phyloP scores from a whole-genome alignment of 2,113 vertebrate species.

The Fukomys damarensis region DNA sequence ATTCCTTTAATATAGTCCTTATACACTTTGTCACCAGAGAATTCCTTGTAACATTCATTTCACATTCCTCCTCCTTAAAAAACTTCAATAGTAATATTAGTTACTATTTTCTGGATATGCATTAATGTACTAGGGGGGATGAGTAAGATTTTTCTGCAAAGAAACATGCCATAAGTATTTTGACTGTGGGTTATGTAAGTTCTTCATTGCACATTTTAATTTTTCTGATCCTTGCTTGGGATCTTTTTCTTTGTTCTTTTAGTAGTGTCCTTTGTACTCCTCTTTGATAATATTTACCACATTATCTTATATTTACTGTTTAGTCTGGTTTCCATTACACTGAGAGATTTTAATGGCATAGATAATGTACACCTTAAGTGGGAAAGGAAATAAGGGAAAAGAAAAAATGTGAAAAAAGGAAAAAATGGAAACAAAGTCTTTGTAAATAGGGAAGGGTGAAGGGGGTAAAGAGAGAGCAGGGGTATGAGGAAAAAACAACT shows the following conservation, averaged over 20 bases:
- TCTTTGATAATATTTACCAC: constrained; percentile 26
- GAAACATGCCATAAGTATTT: constrained; percentile 10
- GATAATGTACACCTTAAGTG: background rate
- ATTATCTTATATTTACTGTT: constrained; percentile 19
- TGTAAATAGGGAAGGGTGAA: too few relatives aligned
- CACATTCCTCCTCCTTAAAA: background rate
- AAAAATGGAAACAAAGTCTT: too few relatives aligned
- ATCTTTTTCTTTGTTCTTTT: background rate
- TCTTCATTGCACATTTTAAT: background rate
- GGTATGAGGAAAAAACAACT: too few relatives aligned
- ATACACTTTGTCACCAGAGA: background rate
- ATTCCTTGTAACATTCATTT: constrained; percentile 41
- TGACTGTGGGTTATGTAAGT: background rate
- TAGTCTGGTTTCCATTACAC: constrained; percentile 23
- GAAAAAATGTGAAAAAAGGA: too few relatives aligned
- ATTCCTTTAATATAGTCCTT: constrained; percentile 10
- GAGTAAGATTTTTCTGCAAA: constrained; percentile 4
- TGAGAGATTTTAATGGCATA: constrained; percentile 20
- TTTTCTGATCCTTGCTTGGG: constrained; percentile 42
- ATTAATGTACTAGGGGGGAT: background rate
- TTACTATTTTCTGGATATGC: constrained; percentile 30
- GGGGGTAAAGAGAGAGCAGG: too few relatives aligned
- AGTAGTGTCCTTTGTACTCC: background rate
- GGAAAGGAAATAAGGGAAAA: too few relatives aligned
- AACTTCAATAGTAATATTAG: background rate